Conservation (phyloP, 2,113 vertebrate genomes). For the Chaetodon auriga region DNA sequence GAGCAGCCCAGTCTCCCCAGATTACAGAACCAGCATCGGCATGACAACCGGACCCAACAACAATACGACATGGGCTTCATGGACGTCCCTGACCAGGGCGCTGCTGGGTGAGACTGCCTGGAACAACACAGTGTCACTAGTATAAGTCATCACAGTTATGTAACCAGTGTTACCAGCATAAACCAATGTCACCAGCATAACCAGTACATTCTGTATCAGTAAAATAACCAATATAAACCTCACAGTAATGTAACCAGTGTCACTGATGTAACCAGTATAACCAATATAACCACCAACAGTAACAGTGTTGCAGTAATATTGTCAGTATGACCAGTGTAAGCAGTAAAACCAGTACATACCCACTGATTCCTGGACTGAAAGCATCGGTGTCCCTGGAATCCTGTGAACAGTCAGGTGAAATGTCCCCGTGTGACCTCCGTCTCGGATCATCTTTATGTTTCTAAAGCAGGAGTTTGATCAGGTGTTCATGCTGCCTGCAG, state of each 20-base stretch:
- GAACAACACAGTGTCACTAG: background rate
- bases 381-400: background rate
- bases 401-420: no score
- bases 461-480: no score
- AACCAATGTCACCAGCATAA: no score
- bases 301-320: background rate
- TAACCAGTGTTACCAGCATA: background rate
- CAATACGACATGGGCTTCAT: slow-evolving; percentile 85
- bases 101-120: slow-evolving; percentile 83
- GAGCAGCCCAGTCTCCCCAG: slow-evolving; percentile 87
- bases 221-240: background rate
- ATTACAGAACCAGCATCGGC: slow-evolving; percentile 66
- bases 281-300: background rate
- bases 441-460: no score
- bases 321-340: background rate
- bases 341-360: background rate
- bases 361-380: background rate
- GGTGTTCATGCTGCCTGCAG: no score
- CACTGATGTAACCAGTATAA: background rate
- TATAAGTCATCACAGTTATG: background rate
- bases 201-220: background rate
- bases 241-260: background rate
- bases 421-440: no score
- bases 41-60: slow-evolving; percentile 7
- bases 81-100: slow-evolving; percentile 88